Evolutionary conservation across 2,797 vertebrate genomes (phyloP).

Genomic region (Gobio occitaniae): DNA sequence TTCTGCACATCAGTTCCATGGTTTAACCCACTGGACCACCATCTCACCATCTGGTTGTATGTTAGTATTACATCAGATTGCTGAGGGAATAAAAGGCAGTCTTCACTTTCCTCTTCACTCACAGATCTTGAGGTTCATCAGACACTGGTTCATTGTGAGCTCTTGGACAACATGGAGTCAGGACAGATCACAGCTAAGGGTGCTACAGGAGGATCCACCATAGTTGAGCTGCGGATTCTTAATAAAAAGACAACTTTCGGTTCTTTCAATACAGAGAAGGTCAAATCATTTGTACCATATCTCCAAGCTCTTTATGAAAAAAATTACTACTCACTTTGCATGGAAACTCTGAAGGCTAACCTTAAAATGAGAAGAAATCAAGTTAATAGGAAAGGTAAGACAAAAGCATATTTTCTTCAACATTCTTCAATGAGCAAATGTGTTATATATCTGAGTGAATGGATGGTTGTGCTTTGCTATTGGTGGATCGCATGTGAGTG

Average conservation of each 20-base stretch:
- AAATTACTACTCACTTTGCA: neutral
- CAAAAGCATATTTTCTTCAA: neutral
- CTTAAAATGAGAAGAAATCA: neutral
- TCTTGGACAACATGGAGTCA: neutral
- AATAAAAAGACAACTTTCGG: neutral
- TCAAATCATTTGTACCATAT: neutral
- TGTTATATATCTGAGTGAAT: no score
- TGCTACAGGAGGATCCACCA: neutral
- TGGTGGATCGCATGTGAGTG: no score
- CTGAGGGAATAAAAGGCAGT: neutral
- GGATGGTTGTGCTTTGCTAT: no score
- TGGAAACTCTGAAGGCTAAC: neutral
- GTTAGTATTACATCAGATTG: neutral
- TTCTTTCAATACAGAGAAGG: neutral
- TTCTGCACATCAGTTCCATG: no score
- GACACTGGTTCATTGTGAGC: neutral
- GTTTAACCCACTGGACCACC: no score
- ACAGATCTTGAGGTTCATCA: conserved; percentile 7
- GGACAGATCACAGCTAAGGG: neutral
- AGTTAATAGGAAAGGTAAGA: neutral
- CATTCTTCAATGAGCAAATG: no score
- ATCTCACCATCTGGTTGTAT: no score
- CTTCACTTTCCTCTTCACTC: neutral
- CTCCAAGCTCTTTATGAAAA: neutral
- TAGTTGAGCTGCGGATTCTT: neutral